Percentiles rank a stretch among this genome's conserved stretches.
Conservation (phyloP, 2,888 invertebrate genomes). For the Lathronympha strigana region DNA sequence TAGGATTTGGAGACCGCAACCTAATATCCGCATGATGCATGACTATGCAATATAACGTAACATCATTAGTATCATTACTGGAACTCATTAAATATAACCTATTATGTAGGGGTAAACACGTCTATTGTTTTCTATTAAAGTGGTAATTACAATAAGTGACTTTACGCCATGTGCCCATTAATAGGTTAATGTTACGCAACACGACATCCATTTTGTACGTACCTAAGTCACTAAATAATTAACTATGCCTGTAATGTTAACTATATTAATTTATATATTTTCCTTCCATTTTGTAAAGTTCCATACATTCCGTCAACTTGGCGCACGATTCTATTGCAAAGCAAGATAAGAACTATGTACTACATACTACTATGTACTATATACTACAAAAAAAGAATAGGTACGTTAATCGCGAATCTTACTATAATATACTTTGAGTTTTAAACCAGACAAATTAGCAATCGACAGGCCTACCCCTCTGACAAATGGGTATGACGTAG, state of each 20-base stretch:
- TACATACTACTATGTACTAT: not conserved
- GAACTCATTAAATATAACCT: slow-evolving; percentile 45
- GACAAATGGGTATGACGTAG: no score
- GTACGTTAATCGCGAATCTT: not conserved
- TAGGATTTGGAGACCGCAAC: no score
- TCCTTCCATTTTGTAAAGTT: not conserved
- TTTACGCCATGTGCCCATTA: slow-evolving; percentile 58
- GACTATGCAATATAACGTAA: no score
- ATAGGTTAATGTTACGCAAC: slow-evolving; percentile 32
- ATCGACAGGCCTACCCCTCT: no score
- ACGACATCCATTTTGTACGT: slow-evolving; percentile 31
- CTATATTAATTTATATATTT: not conserved
- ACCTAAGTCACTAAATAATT: slow-evolving; percentile 20
- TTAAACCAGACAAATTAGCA: no score
- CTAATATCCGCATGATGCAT: no score
- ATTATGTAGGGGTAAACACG: slow-evolving; percentile 44
- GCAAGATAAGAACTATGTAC: slow-evolving; percentile 22
- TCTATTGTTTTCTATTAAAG: slow-evolving; percentile 69
- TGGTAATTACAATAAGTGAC: slow-evolving; percentile 72
- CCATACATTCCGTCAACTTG: not conserved
- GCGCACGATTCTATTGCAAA: slow-evolving; percentile 10
- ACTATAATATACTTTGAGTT: not conserved
- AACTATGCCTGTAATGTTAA: not conserved
- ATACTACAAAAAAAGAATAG: slow-evolving; percentile 18
- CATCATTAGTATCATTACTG: slow-evolving; percentile 4